Percentiles rank a stretch among this genome's conserved stretches.
phyloP scores from a whole-genome alignment of 2,888 invertebrate genomes.

The Diarsia dahlii region DNA sequence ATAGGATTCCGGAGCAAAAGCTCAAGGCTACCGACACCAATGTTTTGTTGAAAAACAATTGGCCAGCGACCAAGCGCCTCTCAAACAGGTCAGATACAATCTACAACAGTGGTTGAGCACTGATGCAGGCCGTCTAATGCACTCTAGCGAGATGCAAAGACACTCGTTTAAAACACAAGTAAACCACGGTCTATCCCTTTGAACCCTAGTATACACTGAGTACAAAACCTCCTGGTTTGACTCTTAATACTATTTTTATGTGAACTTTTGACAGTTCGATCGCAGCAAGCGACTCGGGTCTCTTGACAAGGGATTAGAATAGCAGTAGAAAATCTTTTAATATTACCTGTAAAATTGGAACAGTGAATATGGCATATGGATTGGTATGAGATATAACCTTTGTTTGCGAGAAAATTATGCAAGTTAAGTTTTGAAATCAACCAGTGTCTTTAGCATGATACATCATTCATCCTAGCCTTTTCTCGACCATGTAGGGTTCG shows the following conservation, averaged over 20 bases:
- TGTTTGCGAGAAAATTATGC: background rate
- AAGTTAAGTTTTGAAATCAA: constrained; percentile 35
- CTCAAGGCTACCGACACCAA: constrained; percentile 84
- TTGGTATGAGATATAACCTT: constrained; percentile 5
- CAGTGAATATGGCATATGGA: constrained; percentile 54
- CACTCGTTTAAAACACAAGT: constrained; percentile 70
- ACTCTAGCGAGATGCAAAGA: constrained; percentile 77
- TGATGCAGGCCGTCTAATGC: constrained; percentile 79
- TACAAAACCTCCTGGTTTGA: constrained; percentile 41
- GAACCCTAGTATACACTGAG: constrained; percentile 87
- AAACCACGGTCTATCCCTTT: constrained; percentile 82
- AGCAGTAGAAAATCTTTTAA: constrained; percentile 64
- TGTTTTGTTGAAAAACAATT: constrained; percentile 90
- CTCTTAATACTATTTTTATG: constrained; percentile 88
- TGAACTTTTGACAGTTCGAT: constrained; percentile 80
- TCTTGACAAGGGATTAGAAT: constrained; percentile 81
- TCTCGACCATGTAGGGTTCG: no score
- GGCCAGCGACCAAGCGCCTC: constrained; percentile 84
- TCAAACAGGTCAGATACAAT: constrained; percentile 80
- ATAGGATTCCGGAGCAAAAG: constrained; percentile 49
- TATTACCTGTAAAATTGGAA: constrained; percentile 83
- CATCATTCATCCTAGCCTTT: no score
- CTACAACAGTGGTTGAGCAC: constrained; percentile 88
- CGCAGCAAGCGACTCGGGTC: constrained; percentile 80
- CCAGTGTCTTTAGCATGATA: constrained; percentile 53